phyloP scores from a whole-genome alignment of 2,113 vertebrate species.

The Micromys minutus region DNA sequence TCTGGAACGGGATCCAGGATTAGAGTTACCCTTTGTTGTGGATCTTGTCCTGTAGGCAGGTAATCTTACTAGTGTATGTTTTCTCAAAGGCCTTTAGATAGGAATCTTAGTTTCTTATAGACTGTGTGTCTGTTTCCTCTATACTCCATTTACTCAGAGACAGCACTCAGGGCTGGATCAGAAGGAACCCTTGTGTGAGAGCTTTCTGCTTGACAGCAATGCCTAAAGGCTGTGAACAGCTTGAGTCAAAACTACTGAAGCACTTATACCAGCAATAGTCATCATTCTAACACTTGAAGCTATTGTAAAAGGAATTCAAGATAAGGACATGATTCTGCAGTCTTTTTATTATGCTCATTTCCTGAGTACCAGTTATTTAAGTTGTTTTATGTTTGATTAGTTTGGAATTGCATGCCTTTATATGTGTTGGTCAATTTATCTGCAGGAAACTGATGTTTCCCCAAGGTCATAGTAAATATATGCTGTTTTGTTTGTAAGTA shows the following conservation, averaged over 20 bases:
- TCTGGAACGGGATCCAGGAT: background rate
- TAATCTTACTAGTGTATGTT: background rate
- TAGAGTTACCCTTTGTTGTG: background rate
- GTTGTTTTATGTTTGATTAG: conserved; percentile 66
- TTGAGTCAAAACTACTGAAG: background rate
- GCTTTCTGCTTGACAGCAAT: background rate
- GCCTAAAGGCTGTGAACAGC: background rate
- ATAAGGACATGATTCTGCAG: conserved; percentile 69
- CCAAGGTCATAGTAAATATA: conserved; percentile 65
- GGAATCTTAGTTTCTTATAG: background rate
- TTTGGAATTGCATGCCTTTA: conserved; percentile 59
- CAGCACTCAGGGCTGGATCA: background rate
- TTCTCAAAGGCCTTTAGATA: background rate
- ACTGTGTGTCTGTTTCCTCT: background rate
- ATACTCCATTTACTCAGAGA: background rate
- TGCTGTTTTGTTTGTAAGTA: conserved; percentile 64
- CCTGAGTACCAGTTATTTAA: conserved; percentile 66
- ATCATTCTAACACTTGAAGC: conserved; percentile 1
- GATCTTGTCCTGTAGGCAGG: background rate
- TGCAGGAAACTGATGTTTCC: conserved; percentile 80
- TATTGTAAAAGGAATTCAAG: conserved; percentile 19
- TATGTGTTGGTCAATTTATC: conserved; percentile 75
- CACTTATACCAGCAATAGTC: background rate
- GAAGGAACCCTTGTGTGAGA: background rate
- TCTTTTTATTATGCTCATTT: conserved; percentile 70